Percentiles rank a stretch among this genome's conserved stretches.
phyloP scores from a whole-genome alignment of 2,113 vertebrate genomes.

The Sturnira hondurensis region DNA sequence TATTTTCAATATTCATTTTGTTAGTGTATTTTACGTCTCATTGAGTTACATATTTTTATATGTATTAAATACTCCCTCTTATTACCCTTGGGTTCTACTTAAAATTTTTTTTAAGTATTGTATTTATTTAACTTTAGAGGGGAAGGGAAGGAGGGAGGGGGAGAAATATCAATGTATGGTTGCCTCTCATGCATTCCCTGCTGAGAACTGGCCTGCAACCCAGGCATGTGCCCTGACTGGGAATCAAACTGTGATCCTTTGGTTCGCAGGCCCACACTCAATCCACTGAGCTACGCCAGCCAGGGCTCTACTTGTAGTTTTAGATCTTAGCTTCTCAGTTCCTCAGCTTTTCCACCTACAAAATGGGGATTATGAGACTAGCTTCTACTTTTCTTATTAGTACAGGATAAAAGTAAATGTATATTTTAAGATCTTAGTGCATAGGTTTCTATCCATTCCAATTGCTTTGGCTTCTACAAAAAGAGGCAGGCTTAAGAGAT shows the following conservation, averaged over 20 bases:
- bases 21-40: neutral
- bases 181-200: no score
- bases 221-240: no score
- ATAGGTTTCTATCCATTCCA: neutral
- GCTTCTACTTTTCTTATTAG: neutral
- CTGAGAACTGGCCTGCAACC: no score
- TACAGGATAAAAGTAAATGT: neutral
- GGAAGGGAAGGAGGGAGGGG: no score
- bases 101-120: neutral
- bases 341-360: neutral
- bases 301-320: no score
- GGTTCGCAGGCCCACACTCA: no score
- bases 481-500: neutral
- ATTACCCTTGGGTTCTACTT: neutral
- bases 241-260: no score
- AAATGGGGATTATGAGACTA: neutral
- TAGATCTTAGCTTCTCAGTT: neutral
- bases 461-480: neutral
- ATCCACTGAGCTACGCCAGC: no score
- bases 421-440: neutral
- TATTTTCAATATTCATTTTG: neutral
- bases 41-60: neutral
- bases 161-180: no score
- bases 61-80: neutral
- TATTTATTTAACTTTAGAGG: no score